phyloP scores from a whole-genome alignment of 1,140 invertebrate species.

The Prorops nasuta region DNA sequence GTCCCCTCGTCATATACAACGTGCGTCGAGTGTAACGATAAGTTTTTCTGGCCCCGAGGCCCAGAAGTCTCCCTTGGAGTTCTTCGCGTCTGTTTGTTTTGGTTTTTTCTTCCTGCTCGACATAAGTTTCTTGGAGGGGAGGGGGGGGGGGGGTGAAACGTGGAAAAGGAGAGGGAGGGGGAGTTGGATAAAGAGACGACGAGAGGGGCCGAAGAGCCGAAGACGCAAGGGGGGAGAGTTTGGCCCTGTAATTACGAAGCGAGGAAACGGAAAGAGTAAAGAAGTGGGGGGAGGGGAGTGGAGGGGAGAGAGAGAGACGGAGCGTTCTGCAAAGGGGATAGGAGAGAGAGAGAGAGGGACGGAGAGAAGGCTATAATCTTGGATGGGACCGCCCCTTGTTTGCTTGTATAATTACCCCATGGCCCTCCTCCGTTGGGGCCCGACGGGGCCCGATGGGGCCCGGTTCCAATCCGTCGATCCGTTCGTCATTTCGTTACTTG shows the following conservation, averaged over 20 bases:
- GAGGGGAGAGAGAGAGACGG: neutral
- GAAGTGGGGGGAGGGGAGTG: conserved; percentile 29
- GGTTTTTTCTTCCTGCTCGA: too few species aligned
- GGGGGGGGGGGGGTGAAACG: neutral
- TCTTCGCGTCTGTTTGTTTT: too few species aligned
- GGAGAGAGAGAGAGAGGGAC: conserved; percentile 28
- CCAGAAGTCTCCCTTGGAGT: too few species aligned
- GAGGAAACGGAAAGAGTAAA: too few species aligned
- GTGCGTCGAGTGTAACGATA: conserved; percentile 4
- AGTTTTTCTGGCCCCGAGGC: too few species aligned
- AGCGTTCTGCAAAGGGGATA: conserved; percentile 3
- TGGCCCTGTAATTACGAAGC: conserved; percentile 51
- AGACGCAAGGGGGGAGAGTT: conserved; percentile 33
- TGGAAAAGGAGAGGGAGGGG: neutral
- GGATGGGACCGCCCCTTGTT: conserved; percentile 49
- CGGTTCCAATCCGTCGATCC: conserved; percentile 37
- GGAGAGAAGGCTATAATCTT: conserved; percentile 47
- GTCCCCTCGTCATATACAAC: too few species aligned
- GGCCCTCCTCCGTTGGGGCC: conserved; percentile 43
- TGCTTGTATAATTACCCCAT: conserved; percentile 53
- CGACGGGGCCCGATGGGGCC: conserved; percentile 18
- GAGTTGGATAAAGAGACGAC: neutral
- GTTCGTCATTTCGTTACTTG: conserved; percentile 38
- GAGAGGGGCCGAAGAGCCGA: conserved; percentile 6
- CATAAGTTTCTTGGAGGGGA: neutral